Conservation (phyloP, 1,140 invertebrate genomes). For the Drosophila insularis region DNA sequence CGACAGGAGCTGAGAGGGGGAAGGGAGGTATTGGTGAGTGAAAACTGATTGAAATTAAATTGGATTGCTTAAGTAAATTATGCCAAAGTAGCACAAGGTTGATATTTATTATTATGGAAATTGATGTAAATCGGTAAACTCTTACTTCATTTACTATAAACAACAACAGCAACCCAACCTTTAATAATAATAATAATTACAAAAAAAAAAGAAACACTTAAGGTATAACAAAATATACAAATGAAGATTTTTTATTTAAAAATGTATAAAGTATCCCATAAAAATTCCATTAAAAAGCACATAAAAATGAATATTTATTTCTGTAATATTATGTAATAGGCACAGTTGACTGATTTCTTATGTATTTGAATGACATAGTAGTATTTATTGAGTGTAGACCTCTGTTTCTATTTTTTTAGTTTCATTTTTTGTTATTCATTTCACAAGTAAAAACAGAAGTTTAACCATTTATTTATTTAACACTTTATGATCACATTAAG, state of each 20-base stretch:
- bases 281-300: not conserved
- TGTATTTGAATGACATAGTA: not conserved
- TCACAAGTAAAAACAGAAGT: not conserved
- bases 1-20: no score
- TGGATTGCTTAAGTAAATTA: conserved; percentile 10
- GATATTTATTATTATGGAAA: conserved; percentile 12
- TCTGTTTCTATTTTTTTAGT: no score
- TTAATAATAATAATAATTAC: not conserved
- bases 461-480: not conserved
- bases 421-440: not conserved
- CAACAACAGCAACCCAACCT: no score
- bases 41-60: conserved; percentile 8
- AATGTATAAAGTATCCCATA: not conserved
- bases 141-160: not conserved
- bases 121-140: conserved; percentile 5
- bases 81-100: not conserved
- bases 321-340: not conserved
- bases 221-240: not conserved
- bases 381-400: no score
- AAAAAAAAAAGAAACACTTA: not conserved
- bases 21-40: not conserved
- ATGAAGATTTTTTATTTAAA: not conserved
- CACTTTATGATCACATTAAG: conserved; percentile 1
- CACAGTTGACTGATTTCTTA: not conserved
- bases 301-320: not conserved